Base-by-base conservation (phyloP, 2,888 invertebrate genomes). In the Cheiracanthium punctorium region DNA sequence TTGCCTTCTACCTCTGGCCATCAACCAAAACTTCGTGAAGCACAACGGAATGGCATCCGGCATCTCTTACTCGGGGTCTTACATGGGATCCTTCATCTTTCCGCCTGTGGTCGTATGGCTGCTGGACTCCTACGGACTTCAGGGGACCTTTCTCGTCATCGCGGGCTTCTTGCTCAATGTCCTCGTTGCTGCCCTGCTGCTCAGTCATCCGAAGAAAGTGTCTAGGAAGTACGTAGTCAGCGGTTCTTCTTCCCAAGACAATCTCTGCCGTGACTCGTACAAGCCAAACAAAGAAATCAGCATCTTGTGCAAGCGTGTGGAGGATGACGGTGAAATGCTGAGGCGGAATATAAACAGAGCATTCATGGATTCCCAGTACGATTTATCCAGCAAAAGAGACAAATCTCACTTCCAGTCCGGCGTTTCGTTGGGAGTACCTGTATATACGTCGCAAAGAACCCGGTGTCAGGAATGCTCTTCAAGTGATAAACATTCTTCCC, bases 11-110 rank as follows among this genome's bases (percentile, higher is more conserved):
- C 89, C 88, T 37, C 82, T 84, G 4, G 88, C 88, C 7, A 84
- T 89, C 41, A 89, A 89, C 70, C 87, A 89, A 48, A 77, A 89
- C 75, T 89, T 89, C 48, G 70, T 70, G 12, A 81, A 82, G 29
- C 85, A 87, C 65, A 75, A 82, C 20, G 88, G 81, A n/a, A 82
- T 81, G 28, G 89, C 89, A 0, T 88, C 84, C 1, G 89, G 89
- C 0, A 82, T 89, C 0, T 85, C 89, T 0, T 89, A 87, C 30
- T 84, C 89, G 10, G 89, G 89, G 14, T 88, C 88, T 10, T 88
- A 89, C 5, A 80, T 89, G 4, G 89, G 89, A 12, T 86, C 89
- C 0, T 89, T 89, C 52, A 58, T 85, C 28, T 88, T 89, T 24
- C 88, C 89, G 4, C 87, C 89, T 5, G 24, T 89, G 8, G 64